These are phyloP conservation scores for Entomyzon cyanotis DNA, from an alignment of 2,113 vertebrate species.

Conservation along the genomic window DNA sequence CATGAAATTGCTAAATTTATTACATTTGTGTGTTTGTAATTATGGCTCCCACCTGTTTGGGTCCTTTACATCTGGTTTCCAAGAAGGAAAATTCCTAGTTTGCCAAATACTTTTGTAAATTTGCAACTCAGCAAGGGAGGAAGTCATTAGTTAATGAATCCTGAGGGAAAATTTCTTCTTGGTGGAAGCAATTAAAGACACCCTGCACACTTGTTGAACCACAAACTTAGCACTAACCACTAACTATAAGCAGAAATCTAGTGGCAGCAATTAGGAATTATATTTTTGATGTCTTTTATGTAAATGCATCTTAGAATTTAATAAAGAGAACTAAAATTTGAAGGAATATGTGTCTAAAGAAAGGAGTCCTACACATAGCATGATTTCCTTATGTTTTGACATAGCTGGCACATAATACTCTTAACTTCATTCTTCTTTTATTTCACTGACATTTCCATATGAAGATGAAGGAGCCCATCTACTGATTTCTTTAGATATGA, in stretches of 20 bases:
- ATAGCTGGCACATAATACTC: background rate
- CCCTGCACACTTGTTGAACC: background rate
- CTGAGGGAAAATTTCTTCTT: background rate
- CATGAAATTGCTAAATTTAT: background rate
- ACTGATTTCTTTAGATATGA: background rate
- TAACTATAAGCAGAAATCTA: background rate
- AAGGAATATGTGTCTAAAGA: background rate
- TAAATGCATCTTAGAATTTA: background rate
- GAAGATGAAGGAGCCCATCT: background rate
- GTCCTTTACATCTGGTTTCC: background rate
- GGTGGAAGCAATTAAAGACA: background rate
- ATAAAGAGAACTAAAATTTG: background rate
- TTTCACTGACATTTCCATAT: background rate
- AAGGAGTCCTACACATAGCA: background rate
- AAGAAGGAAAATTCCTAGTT: background rate
- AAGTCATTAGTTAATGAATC: background rate
- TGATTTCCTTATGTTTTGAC: background rate
- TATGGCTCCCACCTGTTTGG: background rate
- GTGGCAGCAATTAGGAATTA: background rate
- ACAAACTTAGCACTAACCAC: background rate
- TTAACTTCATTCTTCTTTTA: background rate
- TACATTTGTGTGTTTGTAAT: background rate
- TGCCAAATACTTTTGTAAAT: background rate
- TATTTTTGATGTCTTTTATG: background rate
- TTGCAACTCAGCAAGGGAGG: background rate